A percentile compares a stretch with the other conserved stretches of the same genome.
phyloP scores from a whole-genome alignment of 2,113 vertebrate species.

The Petrocephalus zakoni region DNA sequence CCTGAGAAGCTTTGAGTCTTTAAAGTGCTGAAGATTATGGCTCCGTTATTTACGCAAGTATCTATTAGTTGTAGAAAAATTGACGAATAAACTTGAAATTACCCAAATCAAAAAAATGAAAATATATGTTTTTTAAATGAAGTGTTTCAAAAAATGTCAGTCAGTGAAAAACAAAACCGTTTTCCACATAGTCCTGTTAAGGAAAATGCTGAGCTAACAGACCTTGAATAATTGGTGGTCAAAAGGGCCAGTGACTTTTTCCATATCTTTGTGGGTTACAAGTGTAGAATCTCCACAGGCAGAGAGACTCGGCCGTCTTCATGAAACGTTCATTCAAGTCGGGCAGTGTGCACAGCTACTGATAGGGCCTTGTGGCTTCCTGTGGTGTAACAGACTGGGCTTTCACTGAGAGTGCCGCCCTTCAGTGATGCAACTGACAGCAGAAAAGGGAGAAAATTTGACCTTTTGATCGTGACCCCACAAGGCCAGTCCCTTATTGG shows the following conservation, averaged over 20 bases:
- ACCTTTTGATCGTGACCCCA: neutral
- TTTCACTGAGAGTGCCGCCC: neutral
- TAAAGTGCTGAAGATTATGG: neutral
- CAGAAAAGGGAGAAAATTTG: neutral
- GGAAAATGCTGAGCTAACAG: neutral
- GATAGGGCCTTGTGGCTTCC: conserved; percentile 50
- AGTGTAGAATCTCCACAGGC: neutral
- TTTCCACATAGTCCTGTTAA: neutral
- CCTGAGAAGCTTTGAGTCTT: neutral
- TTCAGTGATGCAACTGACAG: neutral
- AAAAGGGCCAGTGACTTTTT: neutral
- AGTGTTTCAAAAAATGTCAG: no score
- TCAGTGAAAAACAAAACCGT: neutral
- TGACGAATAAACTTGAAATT: neutral
- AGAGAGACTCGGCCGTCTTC: neutral
- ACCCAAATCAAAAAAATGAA: neutral
- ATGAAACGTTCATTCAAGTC: neutral
- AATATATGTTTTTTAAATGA: neutral
- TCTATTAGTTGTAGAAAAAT: neutral
- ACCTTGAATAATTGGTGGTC: neutral
- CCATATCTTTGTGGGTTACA: neutral
- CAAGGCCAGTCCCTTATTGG: neutral
- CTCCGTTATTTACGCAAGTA: neutral
- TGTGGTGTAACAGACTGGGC: conserved; percentile 29
- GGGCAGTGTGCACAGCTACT: neutral